Base-by-base conservation (phyloP, 1,140 invertebrate genomes). In the Drosophila insularis region DNA sequence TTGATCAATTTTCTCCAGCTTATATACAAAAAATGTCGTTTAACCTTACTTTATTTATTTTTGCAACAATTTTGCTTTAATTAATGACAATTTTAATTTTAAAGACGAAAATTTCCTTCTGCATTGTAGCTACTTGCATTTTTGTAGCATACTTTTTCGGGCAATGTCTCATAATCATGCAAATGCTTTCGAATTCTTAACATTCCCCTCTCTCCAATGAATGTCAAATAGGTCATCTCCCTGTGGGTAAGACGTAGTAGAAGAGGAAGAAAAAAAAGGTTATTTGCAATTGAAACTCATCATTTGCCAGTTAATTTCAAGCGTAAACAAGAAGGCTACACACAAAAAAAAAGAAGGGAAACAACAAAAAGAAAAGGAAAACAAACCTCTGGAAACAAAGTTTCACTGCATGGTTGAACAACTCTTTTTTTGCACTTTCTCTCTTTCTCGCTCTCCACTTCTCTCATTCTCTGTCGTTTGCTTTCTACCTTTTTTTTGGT, bases 291-390 rank as follows among this genome's bases (percentile, higher is more conserved):
- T 84, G 77, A 85, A 86, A 86, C 81, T 78, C 70, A 58, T 61
- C 69, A 86, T 86, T 86, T 81, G 64, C 69, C 70, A 73, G 81
- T 86, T 81, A 85, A 85, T 85, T 85, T 85, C 69, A 77, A 85
- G 70, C 69, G 81, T 68, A 82, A 82, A 78, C 67, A 78, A 68
- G 40, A 74, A 68, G 55, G 66, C 43, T 50, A 50, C 17, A 50
- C 17, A 43, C 43, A 13, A 4, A 55, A 23, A 43, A 58, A 64
- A 60, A 59, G 23, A 55, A 23, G 27, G 2, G 6, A 27, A 27
- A 27, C 5, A 27, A 37, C 23, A 56, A 37, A 13, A 13, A 37
- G 11, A 37, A 11, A 13, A 37, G 11, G 35, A 37, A 37, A 37
- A 37, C 35, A 37, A 37, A 37, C 40, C 69, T 50, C 19, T 50